Percentiles rank a stretch among this genome's conserved stretches.
Evolutionary conservation across 1,140 invertebrate species (phyloP).

Genomic region (Cydia splendana): DNA sequence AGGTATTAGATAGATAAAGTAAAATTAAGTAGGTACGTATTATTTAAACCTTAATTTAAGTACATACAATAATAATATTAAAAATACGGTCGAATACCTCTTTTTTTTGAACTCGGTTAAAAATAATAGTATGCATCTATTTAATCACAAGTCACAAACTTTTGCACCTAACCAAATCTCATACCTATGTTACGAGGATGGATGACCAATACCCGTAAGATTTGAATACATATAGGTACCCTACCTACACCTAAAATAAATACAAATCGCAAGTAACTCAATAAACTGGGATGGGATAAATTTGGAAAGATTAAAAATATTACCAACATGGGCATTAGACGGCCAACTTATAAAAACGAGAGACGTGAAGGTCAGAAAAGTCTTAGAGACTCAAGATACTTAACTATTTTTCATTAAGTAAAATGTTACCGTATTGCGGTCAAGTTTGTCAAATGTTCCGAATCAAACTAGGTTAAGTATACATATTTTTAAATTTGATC

Average conservation of each 20-base stretch:
- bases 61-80: too few species aligned
- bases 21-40: too few species aligned
- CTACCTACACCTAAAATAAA: background rate
- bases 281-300: background rate
- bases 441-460: background rate
- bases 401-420: slow-evolving; percentile 9
- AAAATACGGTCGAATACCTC: too few species aligned
- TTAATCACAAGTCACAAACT: too few species aligned
- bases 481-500: background rate
- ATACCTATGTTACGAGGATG: too few species aligned
- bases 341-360: background rate
- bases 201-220: too few species aligned
- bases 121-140: too few species aligned
- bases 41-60: too few species aligned
- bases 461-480: background rate
- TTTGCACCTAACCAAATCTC: too few species aligned
- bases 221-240: too few species aligned
- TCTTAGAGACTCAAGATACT: slow-evolving; percentile 7
- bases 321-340: background rate
- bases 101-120: too few species aligned
- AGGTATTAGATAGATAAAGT: too few species aligned
- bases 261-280: background rate
- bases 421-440: background rate
- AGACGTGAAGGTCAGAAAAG: slow-evolving; percentile 30
- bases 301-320: slow-evolving; percentile 18